Evolutionary conservation across 2,113 vertebrate genomes (phyloP).

Genomic region (Tupaia tana): DNA sequence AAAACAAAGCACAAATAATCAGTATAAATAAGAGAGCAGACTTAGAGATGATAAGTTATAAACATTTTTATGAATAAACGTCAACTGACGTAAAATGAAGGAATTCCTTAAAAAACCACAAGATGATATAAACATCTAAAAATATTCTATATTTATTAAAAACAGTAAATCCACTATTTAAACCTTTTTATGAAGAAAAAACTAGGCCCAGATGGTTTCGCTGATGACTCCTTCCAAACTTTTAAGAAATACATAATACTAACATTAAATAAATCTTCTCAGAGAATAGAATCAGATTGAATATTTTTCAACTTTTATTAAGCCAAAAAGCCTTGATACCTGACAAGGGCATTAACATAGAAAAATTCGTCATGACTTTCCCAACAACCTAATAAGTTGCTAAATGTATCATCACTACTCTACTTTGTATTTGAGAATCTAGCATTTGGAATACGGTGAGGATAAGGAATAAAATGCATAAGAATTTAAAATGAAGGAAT

Average conservation of each 20-base stretch:
- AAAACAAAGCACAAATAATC: background rate
- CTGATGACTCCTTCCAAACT: background rate
- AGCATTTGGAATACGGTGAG: background rate
- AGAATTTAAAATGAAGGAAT: background rate
- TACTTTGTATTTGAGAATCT: background rate
- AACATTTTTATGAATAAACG: background rate
- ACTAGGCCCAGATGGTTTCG: background rate
- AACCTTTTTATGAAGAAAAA: background rate
- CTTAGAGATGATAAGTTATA: background rate
- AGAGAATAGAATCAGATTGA: background rate
- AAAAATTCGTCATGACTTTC: background rate
- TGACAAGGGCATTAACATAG: background rate
- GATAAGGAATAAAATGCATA: background rate
- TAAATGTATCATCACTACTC: background rate
- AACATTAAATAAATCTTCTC: constrained; percentile 1
- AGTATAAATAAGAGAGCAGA: background rate
- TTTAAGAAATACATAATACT: constrained; percentile 33
- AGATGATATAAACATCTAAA: constrained; percentile 31
- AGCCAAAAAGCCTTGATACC: background rate
- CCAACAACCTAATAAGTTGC: background rate
- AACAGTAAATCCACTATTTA: constrained; percentile 33
- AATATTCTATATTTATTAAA: constrained; percentile 28
- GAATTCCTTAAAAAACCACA: constrained; percentile 40
- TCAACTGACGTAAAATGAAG: background rate
- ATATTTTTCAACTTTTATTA: background rate